Conservation (phyloP, 2,113 vertebrate species). For the Nesoenas mayeri region DNA sequence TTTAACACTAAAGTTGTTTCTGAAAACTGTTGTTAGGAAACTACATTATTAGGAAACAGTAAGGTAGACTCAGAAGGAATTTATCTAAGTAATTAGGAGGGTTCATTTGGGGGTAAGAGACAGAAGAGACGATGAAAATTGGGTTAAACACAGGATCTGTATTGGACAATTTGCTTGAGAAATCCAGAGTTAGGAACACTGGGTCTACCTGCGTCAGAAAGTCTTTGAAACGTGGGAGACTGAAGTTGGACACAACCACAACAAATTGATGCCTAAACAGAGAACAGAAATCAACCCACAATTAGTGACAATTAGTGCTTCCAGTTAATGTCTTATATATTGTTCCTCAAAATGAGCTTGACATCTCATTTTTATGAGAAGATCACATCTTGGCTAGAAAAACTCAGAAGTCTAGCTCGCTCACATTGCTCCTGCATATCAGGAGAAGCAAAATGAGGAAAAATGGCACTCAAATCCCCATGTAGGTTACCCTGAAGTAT, state of each 20-base stretch:
- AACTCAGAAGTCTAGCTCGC: background rate
- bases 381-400: background rate
- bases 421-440: background rate
- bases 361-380: background rate
- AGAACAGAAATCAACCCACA: background rate
- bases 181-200: background rate
- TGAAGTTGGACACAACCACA: background rate
- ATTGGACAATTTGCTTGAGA: background rate
- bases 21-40: background rate
- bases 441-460: background rate
- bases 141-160: background rate
- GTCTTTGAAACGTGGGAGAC: background rate
- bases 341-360: background rate
- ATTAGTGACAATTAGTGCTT: background rate
- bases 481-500: background rate
- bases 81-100: background rate
- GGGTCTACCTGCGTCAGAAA: background rate
- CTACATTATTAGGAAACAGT: background rate
- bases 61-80: background rate
- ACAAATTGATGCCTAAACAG: background rate
- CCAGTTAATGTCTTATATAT: background rate
- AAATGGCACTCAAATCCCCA: background rate
- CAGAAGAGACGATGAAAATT: background rate
- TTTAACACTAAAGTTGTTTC: background rate
- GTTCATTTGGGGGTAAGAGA: background rate